A percentile compares a stretch with the other conserved stretches of the same genome.
Conservation (phyloP, 2,888 invertebrate species). For the Athalia circularis region DNA sequence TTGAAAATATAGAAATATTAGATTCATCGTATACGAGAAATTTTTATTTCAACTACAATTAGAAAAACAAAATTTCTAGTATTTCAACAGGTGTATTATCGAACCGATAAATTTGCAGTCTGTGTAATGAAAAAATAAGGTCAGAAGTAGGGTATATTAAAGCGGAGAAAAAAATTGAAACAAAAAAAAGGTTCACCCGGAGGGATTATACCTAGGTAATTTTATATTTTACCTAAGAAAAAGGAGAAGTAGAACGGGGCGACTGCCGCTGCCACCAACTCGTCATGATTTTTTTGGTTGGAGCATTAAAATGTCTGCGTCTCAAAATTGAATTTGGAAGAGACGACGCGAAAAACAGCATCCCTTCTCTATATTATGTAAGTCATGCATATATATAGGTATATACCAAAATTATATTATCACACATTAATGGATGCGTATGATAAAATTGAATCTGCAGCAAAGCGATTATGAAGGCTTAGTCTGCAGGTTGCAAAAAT, state of each 20-base stretch:
- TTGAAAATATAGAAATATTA: no score
- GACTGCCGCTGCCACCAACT: background rate
- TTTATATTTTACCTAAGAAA: background rate
- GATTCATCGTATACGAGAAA: no score
- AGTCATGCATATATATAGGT: no score
- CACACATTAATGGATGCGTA: conserved; percentile 5
- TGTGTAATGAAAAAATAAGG: no score
- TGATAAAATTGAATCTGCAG: background rate
- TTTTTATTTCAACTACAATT: no score
- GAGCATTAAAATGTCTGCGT: conserved; percentile 10
- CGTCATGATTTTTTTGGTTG: background rate
- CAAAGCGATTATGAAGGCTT: no score
- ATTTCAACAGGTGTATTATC: no score
- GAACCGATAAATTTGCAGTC: no score
- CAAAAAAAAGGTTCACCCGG: background rate
- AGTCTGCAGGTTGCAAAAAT: no score
- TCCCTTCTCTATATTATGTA: background rate
- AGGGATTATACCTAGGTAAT: background rate
- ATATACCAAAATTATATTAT: conserved; percentile 3
- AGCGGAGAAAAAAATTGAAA: background rate
- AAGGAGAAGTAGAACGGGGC: background rate
- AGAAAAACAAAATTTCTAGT: no score
- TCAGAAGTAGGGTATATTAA: no score
- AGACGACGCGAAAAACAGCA: conserved; percentile 21
- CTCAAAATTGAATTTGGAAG: conserved; percentile 17